Evolutionary conservation across 1,140 invertebrate species (phyloP).

Genomic region (Bombyx mori): DNA sequence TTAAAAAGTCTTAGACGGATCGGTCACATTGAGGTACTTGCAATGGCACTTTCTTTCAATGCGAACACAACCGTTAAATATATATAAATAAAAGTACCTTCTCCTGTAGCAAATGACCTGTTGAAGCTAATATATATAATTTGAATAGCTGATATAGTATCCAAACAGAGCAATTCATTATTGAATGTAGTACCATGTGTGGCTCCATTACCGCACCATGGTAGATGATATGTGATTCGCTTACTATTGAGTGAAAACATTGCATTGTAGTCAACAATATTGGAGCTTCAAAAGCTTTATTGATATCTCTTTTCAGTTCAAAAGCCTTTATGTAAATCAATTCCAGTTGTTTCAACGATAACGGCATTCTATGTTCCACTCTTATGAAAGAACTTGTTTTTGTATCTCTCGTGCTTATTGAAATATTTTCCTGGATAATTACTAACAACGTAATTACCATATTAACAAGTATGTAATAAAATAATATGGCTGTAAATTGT

Average conservation of each 20-base stretch:
- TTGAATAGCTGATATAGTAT: conserved; percentile 48
- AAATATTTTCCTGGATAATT: conserved; percentile 31
- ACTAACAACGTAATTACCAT: conserved; percentile 27
- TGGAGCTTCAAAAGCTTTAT: conserved; percentile 35
- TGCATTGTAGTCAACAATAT: conserved; percentile 38
- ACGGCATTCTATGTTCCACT: conserved; percentile 18
- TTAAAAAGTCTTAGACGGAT: not conserved
- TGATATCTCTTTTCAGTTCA: conserved; percentile 41
- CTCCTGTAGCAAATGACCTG: conserved; percentile 35
- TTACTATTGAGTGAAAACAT: conserved; percentile 47
- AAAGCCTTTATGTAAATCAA: conserved; percentile 32
- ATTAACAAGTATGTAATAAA: conserved; percentile 36
- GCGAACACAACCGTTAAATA: no score
- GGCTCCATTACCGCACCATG: conserved; percentile 27
- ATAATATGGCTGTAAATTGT: conserved; percentile 29
- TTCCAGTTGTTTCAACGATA: conserved; percentile 34
- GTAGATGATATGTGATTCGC: conserved; percentile 45
- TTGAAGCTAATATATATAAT: conserved; percentile 34
- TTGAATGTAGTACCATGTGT: conserved; percentile 23
- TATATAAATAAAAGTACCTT: conserved; percentile 26
- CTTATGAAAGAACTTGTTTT: conserved; percentile 12
- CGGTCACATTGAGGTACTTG: no score
- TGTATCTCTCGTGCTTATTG: conserved; percentile 11
- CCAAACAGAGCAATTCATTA: conserved; percentile 45
- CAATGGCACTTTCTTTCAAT: no score